A percentile compares a stretch with the other conserved stretches of the same genome.
Conservation (phyloP, 1,140 invertebrate species). For the Pachyrhynchus sulphureomaculatus region DNA sequence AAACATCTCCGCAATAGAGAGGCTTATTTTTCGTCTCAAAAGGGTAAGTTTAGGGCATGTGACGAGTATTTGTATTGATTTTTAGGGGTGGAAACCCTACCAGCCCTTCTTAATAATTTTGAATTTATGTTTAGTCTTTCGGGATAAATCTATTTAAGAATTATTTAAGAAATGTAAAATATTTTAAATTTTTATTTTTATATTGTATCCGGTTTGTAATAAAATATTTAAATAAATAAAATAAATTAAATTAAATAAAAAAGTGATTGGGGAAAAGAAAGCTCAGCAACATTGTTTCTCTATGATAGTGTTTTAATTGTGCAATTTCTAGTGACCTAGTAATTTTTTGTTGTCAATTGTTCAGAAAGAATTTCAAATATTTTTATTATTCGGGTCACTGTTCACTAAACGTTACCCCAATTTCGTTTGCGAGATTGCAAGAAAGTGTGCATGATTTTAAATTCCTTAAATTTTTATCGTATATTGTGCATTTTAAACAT, state of each 20-base stretch:
- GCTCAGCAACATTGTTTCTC: background rate
- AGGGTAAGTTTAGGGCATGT: background rate
- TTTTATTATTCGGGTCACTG: constrained; percentile 45
- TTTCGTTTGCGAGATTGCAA: constrained; percentile 32
- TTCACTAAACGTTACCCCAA: constrained; percentile 36
- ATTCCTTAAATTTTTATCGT: background rate
- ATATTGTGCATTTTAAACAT: too few species aligned
- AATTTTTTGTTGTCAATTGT: constrained; percentile 39
- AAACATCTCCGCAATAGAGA: background rate
- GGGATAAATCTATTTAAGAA: background rate
- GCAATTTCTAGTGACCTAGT: constrained; percentile 32
- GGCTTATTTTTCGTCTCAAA: background rate
- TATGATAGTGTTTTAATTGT: constrained; percentile 18
- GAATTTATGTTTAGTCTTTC: background rate
- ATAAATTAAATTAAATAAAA: background rate
- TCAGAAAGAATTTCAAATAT: constrained; percentile 46
- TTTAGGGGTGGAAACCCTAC: constrained; percentile 16
- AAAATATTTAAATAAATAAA: background rate
- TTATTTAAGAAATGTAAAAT: background rate
- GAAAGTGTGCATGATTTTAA: constrained; percentile 7
- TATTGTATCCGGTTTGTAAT: background rate
- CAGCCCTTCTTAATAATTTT: background rate
- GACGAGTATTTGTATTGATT: constrained; percentile 20
- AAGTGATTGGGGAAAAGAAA: background rate
- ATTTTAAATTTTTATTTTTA: background rate